Evolutionary conservation across 2,888 invertebrate species (phyloP).

Genomic region (Volucella bombylans): DNA sequence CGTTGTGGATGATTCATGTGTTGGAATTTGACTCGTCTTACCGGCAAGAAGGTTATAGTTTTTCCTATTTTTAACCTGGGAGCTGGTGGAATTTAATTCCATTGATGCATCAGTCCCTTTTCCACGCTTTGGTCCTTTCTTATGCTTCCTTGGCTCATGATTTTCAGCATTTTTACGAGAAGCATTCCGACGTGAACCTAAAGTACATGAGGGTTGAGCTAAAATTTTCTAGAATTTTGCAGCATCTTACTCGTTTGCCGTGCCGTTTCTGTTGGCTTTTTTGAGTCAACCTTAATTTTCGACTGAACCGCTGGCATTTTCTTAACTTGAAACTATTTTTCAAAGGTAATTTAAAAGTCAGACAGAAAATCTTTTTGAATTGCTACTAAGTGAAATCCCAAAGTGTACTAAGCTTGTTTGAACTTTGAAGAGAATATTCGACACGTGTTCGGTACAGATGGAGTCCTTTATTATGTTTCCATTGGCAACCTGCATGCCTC

Average conservation of each 20-base stretch:
- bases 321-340: neutral
- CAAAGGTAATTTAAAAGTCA: constrained; percentile 8
- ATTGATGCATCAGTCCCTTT: constrained; percentile 22
- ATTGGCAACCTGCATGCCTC: no score
- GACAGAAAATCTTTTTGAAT: no score
- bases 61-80: no score
- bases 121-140: constrained; percentile 43
- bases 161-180: constrained; percentile 40
- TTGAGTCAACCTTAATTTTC: constrained; percentile 35
- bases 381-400: no score
- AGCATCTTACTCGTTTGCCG: neutral
- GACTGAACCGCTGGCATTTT: constrained; percentile 53
- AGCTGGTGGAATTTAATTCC: neutral
- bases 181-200: constrained; percentile 8
- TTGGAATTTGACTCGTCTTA: no score
- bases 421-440: no score
- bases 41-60: no score
- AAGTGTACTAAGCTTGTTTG: no score
- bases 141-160: constrained; percentile 73
- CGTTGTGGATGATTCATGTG: no score
- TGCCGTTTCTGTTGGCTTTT: neutral
- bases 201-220: neutral
- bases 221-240: no score
- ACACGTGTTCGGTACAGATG: no score
- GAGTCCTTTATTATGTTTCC: no score